These are phyloP conservation scores for Sycobia sp. DNA, from an alignment of 1,140 invertebrate genomes.

Conservation along the genomic window DNA sequence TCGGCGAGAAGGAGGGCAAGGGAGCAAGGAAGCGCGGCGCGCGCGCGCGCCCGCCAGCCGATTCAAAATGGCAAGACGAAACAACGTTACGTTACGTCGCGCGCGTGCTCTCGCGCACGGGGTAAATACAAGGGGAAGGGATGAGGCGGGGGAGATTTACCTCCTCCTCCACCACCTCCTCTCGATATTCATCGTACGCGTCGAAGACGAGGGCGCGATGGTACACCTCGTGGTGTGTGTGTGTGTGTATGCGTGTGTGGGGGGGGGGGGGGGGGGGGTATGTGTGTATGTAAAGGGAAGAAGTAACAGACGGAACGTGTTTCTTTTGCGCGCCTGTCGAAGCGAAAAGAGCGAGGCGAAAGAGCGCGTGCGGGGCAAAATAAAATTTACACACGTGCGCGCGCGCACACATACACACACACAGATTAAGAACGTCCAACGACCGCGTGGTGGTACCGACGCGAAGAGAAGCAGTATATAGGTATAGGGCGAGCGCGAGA, in stretches of 20 bases:
- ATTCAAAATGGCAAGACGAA: slow-evolving; percentile 22
- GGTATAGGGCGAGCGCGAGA: not conserved
- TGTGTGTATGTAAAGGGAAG: slow-evolving; percentile 22
- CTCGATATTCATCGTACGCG: not conserved
- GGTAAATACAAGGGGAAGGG: slow-evolving; percentile 32
- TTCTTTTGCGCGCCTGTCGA: slow-evolving; percentile 37
- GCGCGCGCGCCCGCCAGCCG: no score
- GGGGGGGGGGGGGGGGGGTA: no score
- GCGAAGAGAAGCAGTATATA: slow-evolving; percentile 7
- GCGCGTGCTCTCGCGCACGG: no score
- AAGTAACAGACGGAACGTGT: slow-evolving; percentile 41
- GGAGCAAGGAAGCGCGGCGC: no score
- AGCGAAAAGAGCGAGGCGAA: slow-evolving; percentile 14
- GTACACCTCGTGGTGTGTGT: no score
- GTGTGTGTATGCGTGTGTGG: no score
- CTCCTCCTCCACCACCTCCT: no score
- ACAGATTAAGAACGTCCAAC: no score
- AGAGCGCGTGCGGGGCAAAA: not conserved
- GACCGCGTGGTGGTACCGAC: no score
- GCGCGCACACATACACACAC: not conserved
- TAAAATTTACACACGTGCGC: not conserved
- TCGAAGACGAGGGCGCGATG: no score
- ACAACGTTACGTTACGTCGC: slow-evolving; percentile 1
- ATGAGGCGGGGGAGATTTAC: no score
- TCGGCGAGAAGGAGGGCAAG: not conserved